These are phyloP conservation scores for Ictalurus punctatus DNA, from an alignment of 2,113 vertebrate species.

Conservation along the genomic window DNA sequence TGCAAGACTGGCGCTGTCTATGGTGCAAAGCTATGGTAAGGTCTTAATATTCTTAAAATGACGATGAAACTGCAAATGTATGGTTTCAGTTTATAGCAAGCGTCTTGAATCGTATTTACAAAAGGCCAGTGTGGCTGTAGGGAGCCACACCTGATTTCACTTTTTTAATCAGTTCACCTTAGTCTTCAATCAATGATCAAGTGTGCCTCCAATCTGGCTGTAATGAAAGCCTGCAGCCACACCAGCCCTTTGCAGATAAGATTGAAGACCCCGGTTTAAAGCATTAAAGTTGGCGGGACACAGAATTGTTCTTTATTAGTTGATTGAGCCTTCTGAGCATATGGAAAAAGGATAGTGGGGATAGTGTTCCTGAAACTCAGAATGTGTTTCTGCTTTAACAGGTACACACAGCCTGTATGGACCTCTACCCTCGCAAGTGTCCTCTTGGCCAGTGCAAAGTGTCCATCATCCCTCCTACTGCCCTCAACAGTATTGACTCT, in stretches of 20 bases:
- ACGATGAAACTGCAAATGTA: neutral
- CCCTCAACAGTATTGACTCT: slow-evolving; percentile 98
- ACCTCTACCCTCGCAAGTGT: slow-evolving; percentile 89
- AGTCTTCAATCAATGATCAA: neutral
- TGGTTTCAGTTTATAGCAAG: neutral
- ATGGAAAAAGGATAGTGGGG: neutral
- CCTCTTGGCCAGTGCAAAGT: slow-evolving; percentile 98
- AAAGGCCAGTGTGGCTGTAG: neutral
- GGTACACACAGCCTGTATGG: slow-evolving; percentile 98
- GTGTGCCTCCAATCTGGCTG: neutral
- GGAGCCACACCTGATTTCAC: neutral
- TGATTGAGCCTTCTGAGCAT: neutral
- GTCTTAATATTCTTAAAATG: slow-evolving; percentile 21
- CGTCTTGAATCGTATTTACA: neutral
- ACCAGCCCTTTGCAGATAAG: neutral
- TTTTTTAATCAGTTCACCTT: slow-evolving; percentile 9
- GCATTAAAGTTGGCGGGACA: neutral
- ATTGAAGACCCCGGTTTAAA: slow-evolving; percentile 10
- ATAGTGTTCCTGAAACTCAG: slow-evolving; percentile 4
- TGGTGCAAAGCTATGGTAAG: slow-evolving; percentile 99
- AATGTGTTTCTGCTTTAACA: slow-evolving; percentile 64
- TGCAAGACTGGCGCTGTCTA: slow-evolving; percentile 98
- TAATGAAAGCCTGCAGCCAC: slow-evolving; percentile 20
- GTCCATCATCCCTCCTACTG: slow-evolving; percentile 95
- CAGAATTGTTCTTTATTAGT: neutral